Evolutionary conservation across 2,888 invertebrate genomes (phyloP).

Genomic region (Apamea sordens): DNA sequence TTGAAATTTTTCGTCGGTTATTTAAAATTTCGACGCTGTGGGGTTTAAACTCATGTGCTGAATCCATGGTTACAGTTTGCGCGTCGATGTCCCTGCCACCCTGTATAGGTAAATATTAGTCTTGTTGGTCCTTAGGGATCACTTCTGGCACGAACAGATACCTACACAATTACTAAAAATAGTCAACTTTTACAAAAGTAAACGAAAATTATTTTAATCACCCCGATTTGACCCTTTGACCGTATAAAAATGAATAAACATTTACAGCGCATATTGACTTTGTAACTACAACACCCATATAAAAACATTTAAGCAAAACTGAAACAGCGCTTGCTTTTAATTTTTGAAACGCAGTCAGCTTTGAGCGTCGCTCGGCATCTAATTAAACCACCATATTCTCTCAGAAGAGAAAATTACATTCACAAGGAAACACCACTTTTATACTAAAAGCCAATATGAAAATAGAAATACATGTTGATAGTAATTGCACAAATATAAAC

Average conservation of each 20-base stretch:
- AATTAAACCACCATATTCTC: constrained; percentile 69
- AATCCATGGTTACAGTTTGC: too few relatives aligned
- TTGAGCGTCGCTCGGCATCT: constrained; percentile 56
- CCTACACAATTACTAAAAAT: too few relatives aligned
- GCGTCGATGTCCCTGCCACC: too few relatives aligned
- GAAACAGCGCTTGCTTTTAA: constrained; percentile 42
- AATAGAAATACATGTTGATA: constrained; percentile 26
- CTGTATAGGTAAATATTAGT: background rate
- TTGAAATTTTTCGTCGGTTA: too few relatives aligned
- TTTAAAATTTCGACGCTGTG: too few relatives aligned
- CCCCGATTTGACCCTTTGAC: background rate
- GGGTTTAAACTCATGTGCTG: too few relatives aligned
- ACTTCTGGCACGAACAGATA: too few relatives aligned
- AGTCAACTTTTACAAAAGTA: background rate
- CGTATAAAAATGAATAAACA: background rate
- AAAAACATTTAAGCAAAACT: constrained; percentile 31
- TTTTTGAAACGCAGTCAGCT: constrained; percentile 57
- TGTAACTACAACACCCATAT: background rate
- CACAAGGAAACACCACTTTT: constrained; percentile 61
- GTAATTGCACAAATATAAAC: background rate
- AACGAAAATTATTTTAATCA: background rate
- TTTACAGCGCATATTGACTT: constrained; percentile 4
- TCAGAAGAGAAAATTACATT: constrained; percentile 62
- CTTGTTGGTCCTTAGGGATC: background rate
- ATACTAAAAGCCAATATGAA: constrained; percentile 37